A percentile compares a stretch with the other conserved stretches of the same genome.
These are phyloP conservation scores for Mustela nigripes DNA, from an alignment of 2,113 vertebrate species.

Conservation along the genomic window DNA sequence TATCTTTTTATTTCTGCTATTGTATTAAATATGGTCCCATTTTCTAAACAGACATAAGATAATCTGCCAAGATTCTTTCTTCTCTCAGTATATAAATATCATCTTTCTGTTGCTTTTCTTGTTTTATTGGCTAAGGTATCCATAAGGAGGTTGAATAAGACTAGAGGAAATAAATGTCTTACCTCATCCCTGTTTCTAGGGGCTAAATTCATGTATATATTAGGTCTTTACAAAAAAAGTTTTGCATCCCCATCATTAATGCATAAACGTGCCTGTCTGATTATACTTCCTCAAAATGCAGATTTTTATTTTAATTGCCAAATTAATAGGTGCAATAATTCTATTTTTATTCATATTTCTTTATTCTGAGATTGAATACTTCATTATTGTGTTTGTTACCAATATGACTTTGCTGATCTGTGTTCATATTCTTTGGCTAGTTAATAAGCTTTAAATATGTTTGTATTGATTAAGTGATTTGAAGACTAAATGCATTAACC, in stretches of 20 bases:
- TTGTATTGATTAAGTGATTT: conserved; percentile 23
- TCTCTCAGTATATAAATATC: neutral
- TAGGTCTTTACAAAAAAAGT: neutral
- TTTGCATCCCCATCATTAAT: neutral
- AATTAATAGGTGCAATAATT: conserved; percentile 9
- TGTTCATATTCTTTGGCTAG: neutral
- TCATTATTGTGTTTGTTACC: conserved; percentile 13
- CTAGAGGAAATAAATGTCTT: neutral
- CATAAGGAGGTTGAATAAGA: neutral
- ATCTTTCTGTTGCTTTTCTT: neutral
- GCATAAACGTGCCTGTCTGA: neutral
- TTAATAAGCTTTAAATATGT: neutral
- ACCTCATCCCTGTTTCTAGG: neutral
- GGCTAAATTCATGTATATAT: neutral
- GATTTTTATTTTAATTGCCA: conserved; percentile 57
- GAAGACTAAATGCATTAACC: neutral
- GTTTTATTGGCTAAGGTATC: neutral
- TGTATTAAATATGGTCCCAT: neutral
- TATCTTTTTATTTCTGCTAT: neutral
- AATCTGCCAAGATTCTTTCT: neutral
- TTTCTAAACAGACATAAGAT: neutral
- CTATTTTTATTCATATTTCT: conserved; percentile 59
- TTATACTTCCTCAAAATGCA: neutral
- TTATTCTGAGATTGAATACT: conserved; percentile 35
- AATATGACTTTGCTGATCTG: neutral